Evolutionary conservation across 2,113 vertebrate species (phyloP).

Genomic region (chimpanzee (Pan troglodytes)): NHGRI_mPanTro3-v2.1_pri NC_072411.2:21281001-21281500

Average conservation of each 20-base stretch:
- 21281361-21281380: neutral
- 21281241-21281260: neutral
- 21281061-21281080: neutral
- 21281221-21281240: too few relatives aligned
- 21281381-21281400: neutral
- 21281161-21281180: neutral
- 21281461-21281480: neutral
- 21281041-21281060: neutral
- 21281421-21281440: rapidly evolving
- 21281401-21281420: neutral
- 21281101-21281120: neutral
- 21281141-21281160: rapidly evolving
- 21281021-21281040: neutral
- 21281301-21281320: neutral
- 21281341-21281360: neutral
- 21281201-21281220: rapidly evolving
- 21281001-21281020: neutral
- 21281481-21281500: neutral
- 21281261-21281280: neutral
- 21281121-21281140: neutral
- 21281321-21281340: neutral
- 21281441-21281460: rapidly evolving
- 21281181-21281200: rapidly evolving
- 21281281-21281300: neutral
- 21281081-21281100: neutral